Conservation (phyloP, 2,888 invertebrate species). For the Drosophila pseudotakahashii region DNA sequence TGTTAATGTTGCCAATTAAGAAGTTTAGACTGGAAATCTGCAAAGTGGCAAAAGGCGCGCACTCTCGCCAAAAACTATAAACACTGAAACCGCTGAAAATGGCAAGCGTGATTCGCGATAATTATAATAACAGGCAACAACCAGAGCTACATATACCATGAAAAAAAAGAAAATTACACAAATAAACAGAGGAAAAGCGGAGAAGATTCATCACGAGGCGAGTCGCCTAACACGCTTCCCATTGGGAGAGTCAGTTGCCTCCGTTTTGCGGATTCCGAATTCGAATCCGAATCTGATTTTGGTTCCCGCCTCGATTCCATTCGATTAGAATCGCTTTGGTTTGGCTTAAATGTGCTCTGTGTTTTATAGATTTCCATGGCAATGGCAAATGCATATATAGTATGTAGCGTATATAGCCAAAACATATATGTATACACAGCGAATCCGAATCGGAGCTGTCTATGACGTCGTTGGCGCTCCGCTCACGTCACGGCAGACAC, state of each 20-base stretch:
- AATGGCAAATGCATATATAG: slow-evolving; percentile 20
- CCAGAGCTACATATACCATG: slow-evolving; percentile 34
- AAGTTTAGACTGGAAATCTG: slow-evolving; percentile 9
- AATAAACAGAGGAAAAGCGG: slow-evolving; percentile 61
- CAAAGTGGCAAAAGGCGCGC: slow-evolving; percentile 30
- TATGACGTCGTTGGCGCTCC: slow-evolving; percentile 62
- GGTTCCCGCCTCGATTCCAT: slow-evolving; percentile 11
- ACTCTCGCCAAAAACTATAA: slow-evolving; percentile 43
- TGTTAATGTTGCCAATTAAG: slow-evolving; percentile 12
- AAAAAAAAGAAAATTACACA: slow-evolving; percentile 38
- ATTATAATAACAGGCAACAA: slow-evolving; percentile 66
- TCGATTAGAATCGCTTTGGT: slow-evolving; percentile 8
- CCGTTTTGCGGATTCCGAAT: background rate
- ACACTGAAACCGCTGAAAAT: slow-evolving; percentile 50
- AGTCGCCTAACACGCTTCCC: slow-evolving; percentile 71
- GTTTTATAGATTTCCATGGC: slow-evolving; percentile 48
- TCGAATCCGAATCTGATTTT: background rate
- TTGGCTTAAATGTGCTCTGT: slow-evolving; percentile 24
- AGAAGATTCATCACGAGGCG: slow-evolving; percentile 42
- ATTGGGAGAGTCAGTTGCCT: slow-evolving; percentile 62
- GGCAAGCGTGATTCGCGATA: slow-evolving; percentile 55
- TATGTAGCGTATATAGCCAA: slow-evolving; percentile 4
- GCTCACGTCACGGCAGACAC: slow-evolving; percentile 52
- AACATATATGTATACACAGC: slow-evolving; percentile 15
- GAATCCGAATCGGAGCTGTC: slow-evolving; percentile 37